Evolutionary conservation across 1,140 invertebrate species (phyloP), one percentile per base, ranked within the genome.

Genomic region (Zelostemma sp.): DNA sequence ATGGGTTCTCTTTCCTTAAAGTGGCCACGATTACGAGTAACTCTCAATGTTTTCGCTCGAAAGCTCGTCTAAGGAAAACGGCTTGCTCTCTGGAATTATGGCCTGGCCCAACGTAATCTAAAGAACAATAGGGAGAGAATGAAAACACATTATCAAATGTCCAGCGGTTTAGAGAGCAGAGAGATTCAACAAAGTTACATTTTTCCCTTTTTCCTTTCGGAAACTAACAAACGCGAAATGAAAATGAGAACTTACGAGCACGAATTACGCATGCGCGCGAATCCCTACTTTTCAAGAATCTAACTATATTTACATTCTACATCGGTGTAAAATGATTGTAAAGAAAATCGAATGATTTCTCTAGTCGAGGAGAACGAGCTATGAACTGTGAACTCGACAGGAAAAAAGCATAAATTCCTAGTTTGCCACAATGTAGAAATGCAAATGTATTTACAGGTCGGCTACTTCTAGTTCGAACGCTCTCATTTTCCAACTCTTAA

Each of bases 371-470:
- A n/a, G n/a, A n/a, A n/a, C n/a, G n/a, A n/a, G n/a, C n/a, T n/a
- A n/a, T n/a, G n/a, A n/a, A n/a, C n/a, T n/a, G n/a, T n/a, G n/a
- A n/a, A n/a, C n/a, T n/a, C n/a, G n/a, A n/a, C n/a, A n/a, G n/a
- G n/a, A n/a, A n/a, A n/a, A n/a, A n/a, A n/a, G n/a, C n/a, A n/a
- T n/a, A n/a, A n/a, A n/a, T n/a, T n/a, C n/a, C n/a, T n/a, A n/a
- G n/a, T n/a, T n/a, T n/a, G n/a, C n/a, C n/a, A n/a, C n/a, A n/a
- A n/a, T n/a, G n/a, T n/a, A n/a, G n/a, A n/a, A n/a, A n/a, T n/a
- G n/a, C n/a, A 47, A 15, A 21, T 11, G 19, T 47, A 47, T 47
- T 47, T 19, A 47, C 45, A 47, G 45, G 45, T 11, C 8, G 25
- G 2, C 41, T 45, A 45, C 9, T 19, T 47, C 45, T 47, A 47